These are phyloP conservation scores for Epizoanthus ramosus DNA, from an alignment of 92 coral and sea anemone species.

Conservation along the genomic window DNA sequence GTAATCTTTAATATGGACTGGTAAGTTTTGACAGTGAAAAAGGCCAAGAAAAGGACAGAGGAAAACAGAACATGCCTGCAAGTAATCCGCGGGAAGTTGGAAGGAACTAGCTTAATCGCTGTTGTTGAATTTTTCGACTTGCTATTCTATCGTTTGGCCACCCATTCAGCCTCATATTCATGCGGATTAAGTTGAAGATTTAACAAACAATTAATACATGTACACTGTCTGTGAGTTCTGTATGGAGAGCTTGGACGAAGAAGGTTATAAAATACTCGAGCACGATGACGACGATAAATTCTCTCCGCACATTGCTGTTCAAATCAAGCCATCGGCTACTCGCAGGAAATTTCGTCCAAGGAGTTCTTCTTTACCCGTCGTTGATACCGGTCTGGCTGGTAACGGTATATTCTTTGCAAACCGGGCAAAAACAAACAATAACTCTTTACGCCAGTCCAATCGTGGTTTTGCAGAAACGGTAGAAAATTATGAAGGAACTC, in stretches of 20 bases:
- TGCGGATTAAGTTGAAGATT: not conserved
- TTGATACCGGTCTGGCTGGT: conserved; percentile 5
- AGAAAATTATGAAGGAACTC: not conserved
- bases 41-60: not conserved
- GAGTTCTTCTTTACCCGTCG: conserved; percentile 18
- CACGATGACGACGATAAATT: conserved; percentile 13
- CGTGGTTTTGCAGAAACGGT: not conserved
- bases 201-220: not conserved
- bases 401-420: conserved; percentile 19
- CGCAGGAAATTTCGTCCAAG: conserved; percentile 1
- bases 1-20: not conserved
- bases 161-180: not conserved
- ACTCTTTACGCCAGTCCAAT: not conserved
- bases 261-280: not conserved
- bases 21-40: not conserved
- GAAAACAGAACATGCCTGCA: not conserved
- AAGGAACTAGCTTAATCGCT: not conserved
- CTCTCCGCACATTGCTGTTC: conserved; percentile 2
- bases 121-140: not conserved
- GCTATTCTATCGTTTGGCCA: not conserved
- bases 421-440: not conserved
- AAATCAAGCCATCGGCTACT: not conserved
- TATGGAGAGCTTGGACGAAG: conserved; percentile 22
- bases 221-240: not conserved
- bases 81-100: not conserved